Conservation (phyloP, 2,113 vertebrate species). For the Sylvietta virens region DNA sequence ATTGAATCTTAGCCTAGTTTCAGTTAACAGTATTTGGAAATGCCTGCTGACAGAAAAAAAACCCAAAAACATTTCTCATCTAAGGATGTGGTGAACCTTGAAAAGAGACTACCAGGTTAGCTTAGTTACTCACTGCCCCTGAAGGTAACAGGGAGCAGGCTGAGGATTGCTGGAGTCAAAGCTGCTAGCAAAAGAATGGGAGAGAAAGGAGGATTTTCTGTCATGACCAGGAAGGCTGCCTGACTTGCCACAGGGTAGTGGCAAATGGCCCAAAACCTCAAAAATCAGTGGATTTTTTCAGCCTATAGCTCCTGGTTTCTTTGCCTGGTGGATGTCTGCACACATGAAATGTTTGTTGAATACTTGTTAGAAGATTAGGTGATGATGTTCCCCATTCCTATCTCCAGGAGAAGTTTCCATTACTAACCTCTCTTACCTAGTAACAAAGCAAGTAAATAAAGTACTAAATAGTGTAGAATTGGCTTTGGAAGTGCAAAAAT, state of each 20-base stretch:
- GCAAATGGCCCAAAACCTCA: neutral
- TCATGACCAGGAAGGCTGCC: neutral
- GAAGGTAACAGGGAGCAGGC: neutral
- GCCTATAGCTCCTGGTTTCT: neutral
- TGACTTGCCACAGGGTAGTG: neutral
- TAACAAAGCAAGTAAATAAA: neutral
- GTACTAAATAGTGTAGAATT: neutral
- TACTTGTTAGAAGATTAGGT: neutral
- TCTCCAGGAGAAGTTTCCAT: neutral
- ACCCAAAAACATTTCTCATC: neutral
- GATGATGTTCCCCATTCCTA: neutral
- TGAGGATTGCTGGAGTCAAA: neutral
- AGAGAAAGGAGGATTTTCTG: neutral
- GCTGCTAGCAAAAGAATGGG: neutral
- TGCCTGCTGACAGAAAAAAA: neutral
- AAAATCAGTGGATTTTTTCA: neutral
- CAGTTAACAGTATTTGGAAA: slow-evolving; percentile 25
- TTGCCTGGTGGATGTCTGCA: neutral
- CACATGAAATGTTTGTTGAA: neutral
- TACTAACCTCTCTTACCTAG: neutral
- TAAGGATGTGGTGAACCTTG: slow-evolving; percentile 44
- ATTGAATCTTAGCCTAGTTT: neutral
- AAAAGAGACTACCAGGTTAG: neutral
- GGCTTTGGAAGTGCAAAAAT: neutral
- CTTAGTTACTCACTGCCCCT: neutral